Base-by-base conservation (phyloP, 2,888 invertebrate species). In the Tenthredo scrophulariae region DNA sequence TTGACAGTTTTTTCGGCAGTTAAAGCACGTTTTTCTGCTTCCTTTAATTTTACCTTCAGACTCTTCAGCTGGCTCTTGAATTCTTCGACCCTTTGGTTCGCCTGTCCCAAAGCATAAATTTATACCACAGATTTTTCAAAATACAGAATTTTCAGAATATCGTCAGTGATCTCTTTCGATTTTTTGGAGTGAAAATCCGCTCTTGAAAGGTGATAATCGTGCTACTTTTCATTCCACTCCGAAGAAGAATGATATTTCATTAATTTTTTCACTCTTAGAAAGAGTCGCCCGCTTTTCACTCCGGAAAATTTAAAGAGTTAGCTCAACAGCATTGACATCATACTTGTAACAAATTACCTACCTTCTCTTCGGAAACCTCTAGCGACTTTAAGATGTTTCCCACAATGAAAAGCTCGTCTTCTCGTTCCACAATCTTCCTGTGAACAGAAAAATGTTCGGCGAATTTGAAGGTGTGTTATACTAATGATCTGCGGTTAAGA, bases 331-430 rank as follows among this genome's bases (percentile, higher is more conserved):
- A 37, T 13, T 22, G 33, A 40, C 7, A 29, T 6, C 15, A 72
- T 18, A 43, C n/a, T 82, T 82, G 37, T 46, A 54, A n/a, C 15
- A 67, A 86, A 88, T 88, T 94, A 95, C 95, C 94, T 94, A 95
- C 95, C 94, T 95, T 96, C 90, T 95, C 95, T 92, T 96, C 96
- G 88, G 95, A 95, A 88, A 96, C 95, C 93, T 96, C 96, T 88
- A 96, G 94, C 87, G 96, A 96, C 92, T 96, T 96, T 91, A 96
- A 94, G 94, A 96, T 96, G 94, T 96, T 96, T 88, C 96, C 96
- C 88, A 96, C 96, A 89, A 96, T 96, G 90, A 95, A 95, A 91
- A 96, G 93, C 91, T 96, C 96, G 91, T 96, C 96, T 92, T 96
- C 96, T 88, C 96, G 94, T 92, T 96, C 96, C 88, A 95, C 94